Percentiles rank a stretch among this genome's conserved stretches.
Evolutionary conservation across 2,888 invertebrate genomes (phyloP).

Genomic region (Limenitis camilla): DNA sequence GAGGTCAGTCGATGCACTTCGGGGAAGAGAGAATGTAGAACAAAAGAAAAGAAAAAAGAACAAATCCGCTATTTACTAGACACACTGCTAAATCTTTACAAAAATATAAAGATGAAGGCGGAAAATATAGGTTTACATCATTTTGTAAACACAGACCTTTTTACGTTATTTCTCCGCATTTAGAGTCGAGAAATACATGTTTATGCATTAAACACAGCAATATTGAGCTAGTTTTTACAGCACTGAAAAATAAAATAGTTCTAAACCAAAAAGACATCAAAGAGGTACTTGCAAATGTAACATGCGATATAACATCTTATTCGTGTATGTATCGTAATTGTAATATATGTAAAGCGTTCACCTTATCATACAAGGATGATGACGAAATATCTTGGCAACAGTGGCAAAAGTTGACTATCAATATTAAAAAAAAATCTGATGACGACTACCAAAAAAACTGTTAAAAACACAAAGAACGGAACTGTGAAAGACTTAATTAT

Average conservation of each 20-base stretch:
- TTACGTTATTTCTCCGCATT: slow-evolving; percentile 2
- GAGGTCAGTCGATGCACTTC: slow-evolving; percentile 1
- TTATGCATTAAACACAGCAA: slow-evolving; percentile 8
- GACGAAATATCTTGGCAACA: neutral
- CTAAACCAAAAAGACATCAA: slow-evolving; percentile 1
- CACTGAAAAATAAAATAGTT: slow-evolving; percentile 1
- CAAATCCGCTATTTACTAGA: slow-evolving; percentile 5
- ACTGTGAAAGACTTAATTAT: neutral
- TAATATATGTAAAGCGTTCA: neutral
- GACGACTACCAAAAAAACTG: neutral
- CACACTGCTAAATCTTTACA: slow-evolving; percentile 4
- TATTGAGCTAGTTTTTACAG: neutral
- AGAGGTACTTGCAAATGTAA: neutral
- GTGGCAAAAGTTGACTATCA: neutral
- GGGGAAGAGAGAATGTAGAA: slow-evolving; percentile 6
- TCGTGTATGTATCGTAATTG: slow-evolving; percentile 2
- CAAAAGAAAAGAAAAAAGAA: slow-evolving; percentile 3
- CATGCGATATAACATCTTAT: slow-evolving; percentile 2
- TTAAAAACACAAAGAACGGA: neutral
- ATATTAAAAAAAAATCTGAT: neutral
- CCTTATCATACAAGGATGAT: neutral
- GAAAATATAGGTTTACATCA: slow-evolving; percentile 1
- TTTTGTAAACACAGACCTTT: slow-evolving; percentile 4
- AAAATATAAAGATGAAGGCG: slow-evolving; percentile 3
- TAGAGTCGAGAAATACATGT: neutral